Conservation (phyloP, 2,888 invertebrate genomes). For the Dexiosoma caninum region DNA sequence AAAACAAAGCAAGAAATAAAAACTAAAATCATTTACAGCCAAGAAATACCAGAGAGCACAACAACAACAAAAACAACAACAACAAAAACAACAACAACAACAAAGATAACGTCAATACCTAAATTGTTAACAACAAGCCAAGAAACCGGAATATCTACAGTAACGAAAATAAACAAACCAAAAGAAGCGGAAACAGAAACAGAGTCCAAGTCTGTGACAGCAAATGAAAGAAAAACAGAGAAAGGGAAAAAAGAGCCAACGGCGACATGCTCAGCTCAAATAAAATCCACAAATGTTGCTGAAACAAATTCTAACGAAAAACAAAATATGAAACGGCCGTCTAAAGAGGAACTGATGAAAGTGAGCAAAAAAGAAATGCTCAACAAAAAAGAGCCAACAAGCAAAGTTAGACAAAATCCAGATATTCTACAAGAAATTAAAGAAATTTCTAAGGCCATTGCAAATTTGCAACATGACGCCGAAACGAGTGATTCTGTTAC, state of each 20-base stretch:
- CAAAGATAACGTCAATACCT: conserved; percentile 48
- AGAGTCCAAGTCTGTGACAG: background rate
- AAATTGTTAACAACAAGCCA: conserved; percentile 53
- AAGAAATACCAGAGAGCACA: conserved; percentile 44
- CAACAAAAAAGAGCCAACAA: background rate
- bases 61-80: conserved; percentile 51
- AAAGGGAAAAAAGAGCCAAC: background rate
- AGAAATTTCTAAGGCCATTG: conserved; percentile 50
- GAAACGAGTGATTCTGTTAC: conserved; percentile 42
- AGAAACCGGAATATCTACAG: conserved; percentile 61
- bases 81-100: conserved; percentile 61
- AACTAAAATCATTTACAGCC: conserved; percentile 58
- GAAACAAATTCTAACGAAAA: conserved; percentile 26
- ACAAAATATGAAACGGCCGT: conserved; percentile 28
- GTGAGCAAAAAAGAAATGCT: background rate
- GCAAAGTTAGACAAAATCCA: conserved; percentile 18
- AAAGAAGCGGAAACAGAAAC: conserved; percentile 60
- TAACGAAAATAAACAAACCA: conserved; percentile 65
- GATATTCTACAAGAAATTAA: conserved; percentile 55
- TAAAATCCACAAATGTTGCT: conserved; percentile 60
- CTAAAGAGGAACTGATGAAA: conserved; percentile 36
- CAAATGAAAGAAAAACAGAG: background rate
- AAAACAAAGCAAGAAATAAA: conserved; percentile 71
- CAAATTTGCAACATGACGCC: conserved; percentile 49
- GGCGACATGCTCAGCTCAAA: conserved; percentile 59